Base-by-base conservation (phyloP, 2,113 vertebrate species). In the Harpagus bidentatus region DNA sequence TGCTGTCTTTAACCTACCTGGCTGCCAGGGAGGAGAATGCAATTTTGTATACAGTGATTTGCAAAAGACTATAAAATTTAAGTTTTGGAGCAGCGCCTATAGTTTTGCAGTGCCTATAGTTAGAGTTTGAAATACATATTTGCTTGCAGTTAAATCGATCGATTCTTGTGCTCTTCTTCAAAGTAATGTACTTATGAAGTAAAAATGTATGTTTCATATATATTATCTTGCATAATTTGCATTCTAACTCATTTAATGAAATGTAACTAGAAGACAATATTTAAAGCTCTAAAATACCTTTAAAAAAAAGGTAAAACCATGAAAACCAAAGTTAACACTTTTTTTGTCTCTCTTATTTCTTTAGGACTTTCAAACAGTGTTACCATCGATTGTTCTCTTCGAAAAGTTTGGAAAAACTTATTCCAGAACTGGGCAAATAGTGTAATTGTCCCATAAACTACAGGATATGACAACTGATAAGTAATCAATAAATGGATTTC, bases 361-460 rank as follows among this genome's bases (percentile, higher is more conserved):
- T 87, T 97, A 99, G 99, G 97, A 98, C 71, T 99, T 99, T 93
- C 97, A 98, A 95, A 98, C 98, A 7, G 88, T 98, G 42, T 97
- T 98, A 50, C 96, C 98, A 74, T 96, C 98, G 1, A 98, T 98
- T 93, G 88, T 93, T n/a, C 95, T 99, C 84, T 99, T 99, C 12
- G 98, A 98, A 45, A 98, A 98, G 80, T 98, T 98, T 95, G 98
- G 98, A 91, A 98, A 97, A 95, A 90, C 96, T 26, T 98, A 98
- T 94, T 99, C 98, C 88, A 98, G 97, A 88, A 65, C 98, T 94
- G 98, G 98, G 32, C 95, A 98, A 94, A 98, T 98, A 91, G 89
- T 98, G 18, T 99, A 97, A 97, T 81, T 69, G 53, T 94, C 69
- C 82, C 67, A 65, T 67, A 63, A 82, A 81, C 76, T 63, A 34